Percentiles rank a stretch among this genome's conserved stretches.
These are phyloP conservation scores for Sebastes itinus DNA, from an alignment of 2,797 vertebrate species.

Conservation along the genomic window DNA sequence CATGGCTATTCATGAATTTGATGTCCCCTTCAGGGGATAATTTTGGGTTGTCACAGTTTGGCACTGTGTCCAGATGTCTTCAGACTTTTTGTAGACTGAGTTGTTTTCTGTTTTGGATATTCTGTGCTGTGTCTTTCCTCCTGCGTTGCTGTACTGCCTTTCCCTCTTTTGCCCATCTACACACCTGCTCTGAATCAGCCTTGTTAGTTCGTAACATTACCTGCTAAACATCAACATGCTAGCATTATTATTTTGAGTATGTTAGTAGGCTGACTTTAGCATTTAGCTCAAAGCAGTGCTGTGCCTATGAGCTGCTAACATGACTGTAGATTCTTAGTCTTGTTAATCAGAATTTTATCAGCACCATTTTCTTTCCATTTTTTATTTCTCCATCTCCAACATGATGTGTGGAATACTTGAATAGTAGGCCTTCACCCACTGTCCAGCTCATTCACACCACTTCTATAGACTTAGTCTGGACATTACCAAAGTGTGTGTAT, in stretches of 20 bases:
- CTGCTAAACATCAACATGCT: neutral
- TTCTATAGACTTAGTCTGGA: neutral
- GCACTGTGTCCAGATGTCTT: too few species aligned
- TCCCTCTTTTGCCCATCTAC: too few species aligned
- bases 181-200: too few species aligned
- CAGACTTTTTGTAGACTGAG: too few species aligned
- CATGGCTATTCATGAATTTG: neutral
- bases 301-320: too few species aligned
- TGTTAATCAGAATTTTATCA: neutral
- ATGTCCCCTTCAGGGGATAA: neutral
- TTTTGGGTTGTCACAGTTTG: neutral
- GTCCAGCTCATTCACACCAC: neutral
- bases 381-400: neutral
- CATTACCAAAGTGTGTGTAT: neutral
- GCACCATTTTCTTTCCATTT: too few species aligned
- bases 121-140: too few species aligned
- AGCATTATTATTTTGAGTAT: neutral
- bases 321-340: neutral
- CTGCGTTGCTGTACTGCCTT: too few species aligned
- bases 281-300: neutral
- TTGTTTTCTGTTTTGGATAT: too few species aligned
- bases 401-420: neutral
- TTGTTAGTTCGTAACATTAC: too few species aligned
- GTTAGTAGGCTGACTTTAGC: neutral
- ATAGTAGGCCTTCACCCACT: neutral